Percentiles rank a stretch among this genome's conserved stretches.
These are phyloP conservation scores for Siniperca knerii DNA, from an alignment of 2,113 vertebrate species.

Conservation along the genomic window DNA sequence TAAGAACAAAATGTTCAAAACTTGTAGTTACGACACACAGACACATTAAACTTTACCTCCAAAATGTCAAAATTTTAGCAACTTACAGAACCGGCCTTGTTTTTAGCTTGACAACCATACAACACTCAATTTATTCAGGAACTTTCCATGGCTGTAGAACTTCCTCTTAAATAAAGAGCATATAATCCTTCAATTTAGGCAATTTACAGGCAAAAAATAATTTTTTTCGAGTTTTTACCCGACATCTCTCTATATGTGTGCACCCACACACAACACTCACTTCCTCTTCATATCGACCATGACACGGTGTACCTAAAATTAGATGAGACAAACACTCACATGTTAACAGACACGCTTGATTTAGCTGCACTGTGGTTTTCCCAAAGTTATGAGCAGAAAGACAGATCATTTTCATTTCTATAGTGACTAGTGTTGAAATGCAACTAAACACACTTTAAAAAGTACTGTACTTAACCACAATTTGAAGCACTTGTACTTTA, in stretches of 20 bases:
- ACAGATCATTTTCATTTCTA: background rate
- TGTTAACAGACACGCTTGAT: slow-evolving; percentile 1
- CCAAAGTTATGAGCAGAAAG: background rate
- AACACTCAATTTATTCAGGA: background rate
- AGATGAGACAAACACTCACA: slow-evolving; percentile 25
- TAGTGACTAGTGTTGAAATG: background rate
- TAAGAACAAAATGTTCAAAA: background rate
- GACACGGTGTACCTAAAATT: slow-evolving; percentile 21
- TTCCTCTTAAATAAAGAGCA: background rate
- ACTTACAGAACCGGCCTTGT: background rate
- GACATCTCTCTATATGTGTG: background rate
- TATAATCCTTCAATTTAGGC: background rate
- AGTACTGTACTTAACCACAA: background rate
- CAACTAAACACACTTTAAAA: background rate
- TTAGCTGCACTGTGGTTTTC: slow-evolving; percentile 16
- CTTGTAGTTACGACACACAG: too few species aligned
- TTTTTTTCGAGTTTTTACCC: background rate
- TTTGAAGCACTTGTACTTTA: background rate
- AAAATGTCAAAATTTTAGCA: background rate
- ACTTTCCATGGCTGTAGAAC: background rate
- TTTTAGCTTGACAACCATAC: background rate
- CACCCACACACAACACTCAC: slow-evolving; percentile 18
- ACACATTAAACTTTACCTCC: background rate
- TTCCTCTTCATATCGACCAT: slow-evolving; percentile 37
- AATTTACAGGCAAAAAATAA: too few species aligned